phyloP scores from a whole-genome alignment of 2,113 vertebrate genomes.

The Gadus macrocephalus region DNA sequence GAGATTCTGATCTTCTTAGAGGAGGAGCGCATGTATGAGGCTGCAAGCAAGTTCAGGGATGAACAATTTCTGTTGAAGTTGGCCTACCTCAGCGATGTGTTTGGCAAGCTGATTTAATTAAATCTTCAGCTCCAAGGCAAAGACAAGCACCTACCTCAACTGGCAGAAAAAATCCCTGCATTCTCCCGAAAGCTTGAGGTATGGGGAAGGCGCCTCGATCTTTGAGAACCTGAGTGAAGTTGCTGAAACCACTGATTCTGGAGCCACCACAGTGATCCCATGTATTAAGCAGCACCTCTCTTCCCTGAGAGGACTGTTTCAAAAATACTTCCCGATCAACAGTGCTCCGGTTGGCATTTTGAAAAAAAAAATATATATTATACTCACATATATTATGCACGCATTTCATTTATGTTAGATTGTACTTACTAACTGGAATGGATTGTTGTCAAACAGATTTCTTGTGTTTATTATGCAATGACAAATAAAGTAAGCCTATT shows the following conservation, averaged over 20 bases:
- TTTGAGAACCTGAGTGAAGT: neutral
- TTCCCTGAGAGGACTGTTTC: too few species aligned
- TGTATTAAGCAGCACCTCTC: too few species aligned
- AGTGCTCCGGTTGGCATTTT: neutral
- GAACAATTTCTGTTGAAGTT: neutral
- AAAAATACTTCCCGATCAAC: too few species aligned
- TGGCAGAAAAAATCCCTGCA: too few species aligned
- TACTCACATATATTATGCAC: neutral
- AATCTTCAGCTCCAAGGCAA: neutral
- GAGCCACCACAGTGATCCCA: too few species aligned
- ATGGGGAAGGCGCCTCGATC: neutral
- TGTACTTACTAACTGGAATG: too few species aligned
- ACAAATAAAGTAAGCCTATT: too few species aligned
- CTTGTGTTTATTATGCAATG: too few species aligned
- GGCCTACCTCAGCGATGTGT: slow-evolving; percentile 4
- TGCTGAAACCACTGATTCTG: too few species aligned
- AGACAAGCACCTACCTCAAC: neutral
- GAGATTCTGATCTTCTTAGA: neutral
- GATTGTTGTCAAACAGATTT: too few species aligned
- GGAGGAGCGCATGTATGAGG: neutral
- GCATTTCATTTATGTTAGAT: too few species aligned
- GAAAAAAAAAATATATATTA: too few species aligned
- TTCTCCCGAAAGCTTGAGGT: neutral
- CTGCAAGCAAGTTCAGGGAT: neutral
- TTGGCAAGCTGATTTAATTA: slow-evolving; percentile 8